Evolutionary conservation across 2,113 vertebrate genomes (phyloP), one percentile per base, ranked within the genome.

Genomic region (Strix uralensis): DNA sequence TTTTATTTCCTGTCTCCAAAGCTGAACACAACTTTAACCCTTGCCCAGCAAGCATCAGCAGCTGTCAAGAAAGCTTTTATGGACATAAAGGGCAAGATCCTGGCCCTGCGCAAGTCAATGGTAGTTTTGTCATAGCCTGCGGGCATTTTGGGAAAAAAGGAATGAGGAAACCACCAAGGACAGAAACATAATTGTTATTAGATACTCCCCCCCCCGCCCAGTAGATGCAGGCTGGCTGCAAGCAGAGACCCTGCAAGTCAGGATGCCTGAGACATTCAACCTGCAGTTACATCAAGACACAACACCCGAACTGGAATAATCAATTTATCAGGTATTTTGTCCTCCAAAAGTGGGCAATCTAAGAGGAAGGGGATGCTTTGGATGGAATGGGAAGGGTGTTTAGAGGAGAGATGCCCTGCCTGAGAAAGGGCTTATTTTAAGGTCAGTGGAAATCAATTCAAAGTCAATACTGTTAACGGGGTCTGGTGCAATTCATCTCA

Each of bases 21-120:
- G 92, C 95, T 13, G 54, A 67, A 49, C 81, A 78, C 81, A 84
- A 84, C 97, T 97, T 98, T 97, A 98, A 98, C 97, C 86, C 94
- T 90, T 93, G 91, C 97, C 96, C 97, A 95, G 96, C 94, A 91
- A 96, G 81, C 55, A 78, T 81, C 97, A 91, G 96, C 96, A 89
- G 91, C 97, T 94, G 96, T 96, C 97, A 97, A 88, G 57, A 96
- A 97, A 94, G 95, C 96, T 95, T 97, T 97, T 74, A 94, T 42
- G 75, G 95, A 73, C 83, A 63, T 72, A 30, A 46, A 94, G 94
- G 72, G 55, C 42, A 62, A 88, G 70, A 93, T 90, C 67, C 65
- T 65, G 70, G 20, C 36, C 34, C 90, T 77, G 67, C 26, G 58
- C 67, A 51, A 92, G 75, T 58, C 47, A 52, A 3, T 3, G 58